Evolutionary conservation across 2,113 vertebrate genomes (phyloP).

Genomic region (Cyphomyrus plagiostoma): DNA sequence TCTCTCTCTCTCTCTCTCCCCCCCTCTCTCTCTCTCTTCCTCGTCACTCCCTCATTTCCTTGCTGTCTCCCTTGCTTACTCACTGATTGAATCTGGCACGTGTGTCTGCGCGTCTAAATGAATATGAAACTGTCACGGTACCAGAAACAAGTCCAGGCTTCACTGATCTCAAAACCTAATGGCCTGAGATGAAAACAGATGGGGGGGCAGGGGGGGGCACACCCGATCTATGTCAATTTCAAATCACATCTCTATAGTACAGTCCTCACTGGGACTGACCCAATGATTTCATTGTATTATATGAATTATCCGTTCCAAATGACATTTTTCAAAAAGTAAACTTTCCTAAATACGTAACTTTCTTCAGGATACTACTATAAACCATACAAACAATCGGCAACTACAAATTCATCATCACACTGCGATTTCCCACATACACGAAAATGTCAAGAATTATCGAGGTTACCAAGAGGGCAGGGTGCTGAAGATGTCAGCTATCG

Average conservation of each 20-base stretch:
- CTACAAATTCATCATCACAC: background rate
- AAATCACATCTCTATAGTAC: background rate
- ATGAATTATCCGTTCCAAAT: background rate
- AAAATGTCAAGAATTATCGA: background rate
- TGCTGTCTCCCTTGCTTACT: slow-evolving; percentile 22
- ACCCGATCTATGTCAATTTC: background rate
- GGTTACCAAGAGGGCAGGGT: background rate
- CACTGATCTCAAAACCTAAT: slow-evolving; percentile 4
- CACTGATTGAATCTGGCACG: slow-evolving; percentile 5
- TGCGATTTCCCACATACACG: background rate
- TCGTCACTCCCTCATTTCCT: slow-evolving; percentile 22
- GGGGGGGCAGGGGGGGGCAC: background rate
- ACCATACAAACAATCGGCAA: background rate
- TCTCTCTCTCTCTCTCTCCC: slow-evolving; percentile 23
- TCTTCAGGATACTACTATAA: background rate
- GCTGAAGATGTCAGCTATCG: background rate
- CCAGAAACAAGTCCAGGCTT: background rate
- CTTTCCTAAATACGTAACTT: background rate
- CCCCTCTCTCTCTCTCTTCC: slow-evolving; percentile 6
- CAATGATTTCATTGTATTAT: background rate
- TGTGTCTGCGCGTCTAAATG: slow-evolving; percentile 9
- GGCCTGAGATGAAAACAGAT: background rate
- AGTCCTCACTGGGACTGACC: background rate
- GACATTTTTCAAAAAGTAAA: background rate
- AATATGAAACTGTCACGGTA: background rate